These are phyloP conservation scores for Acrobasis consociella DNA, from an alignment of 2,888 invertebrate genomes.

Conservation along the genomic window DNA sequence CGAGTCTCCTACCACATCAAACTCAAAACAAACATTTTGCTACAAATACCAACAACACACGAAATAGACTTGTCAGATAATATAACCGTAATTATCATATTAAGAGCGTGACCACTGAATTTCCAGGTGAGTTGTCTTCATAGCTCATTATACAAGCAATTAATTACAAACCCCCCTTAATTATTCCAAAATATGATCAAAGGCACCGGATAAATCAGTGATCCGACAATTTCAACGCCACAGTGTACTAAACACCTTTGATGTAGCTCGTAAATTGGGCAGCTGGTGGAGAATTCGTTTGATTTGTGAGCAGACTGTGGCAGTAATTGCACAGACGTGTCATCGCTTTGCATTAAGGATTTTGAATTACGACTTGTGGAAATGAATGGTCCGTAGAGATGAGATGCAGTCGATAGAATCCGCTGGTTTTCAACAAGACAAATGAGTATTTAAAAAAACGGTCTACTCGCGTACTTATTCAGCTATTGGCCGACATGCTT, in stretches of 20 bases:
- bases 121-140: conserved; percentile 48
- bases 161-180: conserved; percentile 51
- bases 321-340: conserved; percentile 56
- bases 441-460: no score
- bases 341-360: conserved; percentile 60
- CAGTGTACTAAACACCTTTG: conserved; percentile 24
- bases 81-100: conserved; percentile 4
- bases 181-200: conserved; percentile 56
- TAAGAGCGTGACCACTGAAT: conserved; percentile 42
- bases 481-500: no score
- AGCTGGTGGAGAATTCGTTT: conserved; percentile 3
- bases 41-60: no score
- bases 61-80: neutral
- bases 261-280: conserved; percentile 8
- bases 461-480: no score
- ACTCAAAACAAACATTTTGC: no score
- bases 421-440: no score
- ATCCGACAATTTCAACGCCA: conserved; percentile 30
- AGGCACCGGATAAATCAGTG: conserved; percentile 49
- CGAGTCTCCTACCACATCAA: no score
- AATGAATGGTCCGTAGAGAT: conserved; percentile 40
- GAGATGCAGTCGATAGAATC: conserved; percentile 23
- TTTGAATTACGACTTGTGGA: conserved; percentile 48
- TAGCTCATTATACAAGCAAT: conserved; percentile 57
- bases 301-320: conserved; percentile 25